A percentile compares a stretch with the other conserved stretches of the same genome.
Conservation (phyloP, 2,888 invertebrate genomes). For the Apamea crenata region DNA sequence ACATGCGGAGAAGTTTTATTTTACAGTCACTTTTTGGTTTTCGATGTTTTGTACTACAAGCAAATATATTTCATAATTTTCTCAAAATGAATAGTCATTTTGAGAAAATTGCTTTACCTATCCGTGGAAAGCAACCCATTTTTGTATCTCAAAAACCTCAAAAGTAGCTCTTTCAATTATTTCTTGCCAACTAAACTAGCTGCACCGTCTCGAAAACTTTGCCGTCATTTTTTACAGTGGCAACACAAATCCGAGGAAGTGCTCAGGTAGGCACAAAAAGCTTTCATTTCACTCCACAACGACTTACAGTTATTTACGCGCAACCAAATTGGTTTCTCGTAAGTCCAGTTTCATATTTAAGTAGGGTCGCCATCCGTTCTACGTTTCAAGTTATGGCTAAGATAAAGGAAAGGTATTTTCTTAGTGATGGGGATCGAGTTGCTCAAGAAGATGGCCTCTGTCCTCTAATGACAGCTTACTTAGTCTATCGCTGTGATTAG, state of each 20-base stretch:
- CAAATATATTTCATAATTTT: too few species aligned
- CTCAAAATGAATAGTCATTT: too few species aligned
- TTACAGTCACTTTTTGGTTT: background rate
- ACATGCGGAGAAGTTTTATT: background rate
- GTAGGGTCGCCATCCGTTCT: constrained; percentile 53
- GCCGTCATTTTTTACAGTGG: constrained; percentile 44
- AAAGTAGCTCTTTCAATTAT: constrained; percentile 28
- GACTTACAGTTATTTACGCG: constrained; percentile 67
- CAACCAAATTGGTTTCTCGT: constrained; percentile 65
- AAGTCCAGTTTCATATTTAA: constrained; percentile 63
- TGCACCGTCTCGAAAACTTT: constrained; percentile 33
- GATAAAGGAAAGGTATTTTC: background rate
- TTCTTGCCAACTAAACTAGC: constrained; percentile 39
- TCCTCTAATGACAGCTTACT: background rate
- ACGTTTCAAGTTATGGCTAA: constrained; percentile 15
- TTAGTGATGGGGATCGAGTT: background rate
- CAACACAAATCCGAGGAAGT: constrained; percentile 61
- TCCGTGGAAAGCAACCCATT: background rate
- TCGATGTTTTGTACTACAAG: background rate
- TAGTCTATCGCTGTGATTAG: background rate
- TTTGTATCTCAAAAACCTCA: background rate
- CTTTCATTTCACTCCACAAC: constrained; percentile 60
- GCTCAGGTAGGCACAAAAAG: constrained; percentile 67
- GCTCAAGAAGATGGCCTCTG: background rate
- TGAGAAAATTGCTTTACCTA: background rate